Evolutionary conservation across 2,797 vertebrate genomes (phyloP), one percentile per base, ranked within the genome.

Genomic region (Ispidina lecontei): DNA sequence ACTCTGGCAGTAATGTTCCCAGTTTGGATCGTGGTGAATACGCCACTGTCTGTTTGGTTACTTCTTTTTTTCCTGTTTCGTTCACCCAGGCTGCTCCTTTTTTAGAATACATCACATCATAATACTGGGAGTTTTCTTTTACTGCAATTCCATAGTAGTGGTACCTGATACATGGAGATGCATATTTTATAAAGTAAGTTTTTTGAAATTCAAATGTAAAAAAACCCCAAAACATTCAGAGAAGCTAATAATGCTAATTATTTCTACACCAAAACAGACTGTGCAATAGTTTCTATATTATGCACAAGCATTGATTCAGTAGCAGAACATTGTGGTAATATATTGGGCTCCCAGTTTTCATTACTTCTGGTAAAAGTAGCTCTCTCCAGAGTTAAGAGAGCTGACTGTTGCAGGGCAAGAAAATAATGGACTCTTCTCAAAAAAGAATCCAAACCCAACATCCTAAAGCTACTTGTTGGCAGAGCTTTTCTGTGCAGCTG

Each of bases 11-110:
- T 92, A 99, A 97, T 6, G 99, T 99, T 92, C 99, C 99, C 79
- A 99, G 99, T 95, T 99, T 99, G 98, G 99, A 99, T 95, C 99
- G 99, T 59, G 99, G 99, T 98, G 99, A 99, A 98, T 99, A 99
- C 20, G 99, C 99, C 98, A 99, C 99, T 96, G 99, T 99, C 98
- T 99, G 99, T 97, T 99, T 99, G 93, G 98, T 99, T 97, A 99
- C 99, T 98, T 99, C 99, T 97, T 99, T 99, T 98, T 99, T 99
- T 93, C 99, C 99, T 3, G 98, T 99, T 97, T 99, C 99, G 65
- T 99, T 99, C 97, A 99, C 99, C 99, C 99, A 99, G 49, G 99
- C 99, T 9, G 99, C 99, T 94, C 99, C 99, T 97, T 99, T 99
- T 97, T 99, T 99, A 92, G 99, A 99, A 97, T 99, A 99, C 99